Evolutionary conservation across 2,113 vertebrate genomes (phyloP).

Genomic region (Donacobius atricapilla): DNA sequence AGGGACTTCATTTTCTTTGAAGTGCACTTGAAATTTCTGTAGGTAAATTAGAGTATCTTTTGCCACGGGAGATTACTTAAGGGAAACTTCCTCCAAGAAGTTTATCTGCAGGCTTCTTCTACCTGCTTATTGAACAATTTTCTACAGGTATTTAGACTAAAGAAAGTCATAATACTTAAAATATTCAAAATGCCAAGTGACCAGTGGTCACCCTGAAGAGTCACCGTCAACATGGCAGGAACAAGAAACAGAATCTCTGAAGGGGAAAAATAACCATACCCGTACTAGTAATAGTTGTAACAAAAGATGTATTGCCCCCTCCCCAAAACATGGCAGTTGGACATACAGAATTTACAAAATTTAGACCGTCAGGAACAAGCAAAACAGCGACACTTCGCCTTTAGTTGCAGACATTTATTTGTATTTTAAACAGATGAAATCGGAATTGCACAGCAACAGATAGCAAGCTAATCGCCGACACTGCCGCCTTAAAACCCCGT

Average conservation of each 20-base stretch:
- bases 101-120: neutral
- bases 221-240: neutral
- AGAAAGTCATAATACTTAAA: neutral
- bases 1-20: neutral
- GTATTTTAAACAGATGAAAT: neutral
- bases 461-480: neutral
- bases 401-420: neutral
- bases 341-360: neutral
- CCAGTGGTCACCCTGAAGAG: neutral
- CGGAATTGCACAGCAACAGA: neutral
- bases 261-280: neutral
- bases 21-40: neutral
- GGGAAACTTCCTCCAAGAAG: neutral
- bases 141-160: neutral
- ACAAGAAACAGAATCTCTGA: neutral
- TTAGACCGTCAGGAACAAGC: neutral
- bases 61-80: neutral
- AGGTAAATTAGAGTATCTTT: neutral
- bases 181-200: neutral
- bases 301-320: rapidly evolving
- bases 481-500: neutral
- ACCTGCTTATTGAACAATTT: neutral
- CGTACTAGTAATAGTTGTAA: neutral
- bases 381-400: neutral
- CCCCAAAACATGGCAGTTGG: rapidly evolving